Conservation (phyloP, 2,888 invertebrate genomes). For the Spodoptera exigua region DNA sequence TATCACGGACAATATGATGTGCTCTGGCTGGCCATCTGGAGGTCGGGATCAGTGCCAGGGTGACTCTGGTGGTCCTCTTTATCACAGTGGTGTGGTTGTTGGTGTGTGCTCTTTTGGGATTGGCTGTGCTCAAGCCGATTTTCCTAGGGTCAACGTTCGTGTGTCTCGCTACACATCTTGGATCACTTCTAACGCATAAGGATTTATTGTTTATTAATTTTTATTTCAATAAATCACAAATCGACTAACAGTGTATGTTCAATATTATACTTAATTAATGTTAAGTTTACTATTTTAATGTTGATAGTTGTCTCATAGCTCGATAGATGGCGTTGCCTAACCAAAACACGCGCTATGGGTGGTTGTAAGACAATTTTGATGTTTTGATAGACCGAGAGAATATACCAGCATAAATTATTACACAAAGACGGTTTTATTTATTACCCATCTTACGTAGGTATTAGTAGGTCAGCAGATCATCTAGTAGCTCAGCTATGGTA, state of each 20-base stretch:
- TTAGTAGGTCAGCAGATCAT: too few species aligned
- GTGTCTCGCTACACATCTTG: conserved; percentile 65
- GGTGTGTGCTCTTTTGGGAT: too few species aligned
- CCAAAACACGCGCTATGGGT: too few species aligned
- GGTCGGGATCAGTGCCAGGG: conserved; percentile 68
- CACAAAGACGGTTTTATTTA: too few species aligned
- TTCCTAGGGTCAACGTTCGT: conserved; percentile 70
- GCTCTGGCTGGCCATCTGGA: conserved; percentile 68
- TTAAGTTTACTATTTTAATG: too few species aligned
- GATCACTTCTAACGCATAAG: conserved; percentile 66
- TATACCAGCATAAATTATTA: too few species aligned
- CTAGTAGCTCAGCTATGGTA: too few species aligned
- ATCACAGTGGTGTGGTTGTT: conserved; percentile 67
- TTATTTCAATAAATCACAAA: not conserved
- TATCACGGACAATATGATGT: conserved; percentile 70
- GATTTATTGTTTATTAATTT: not conserved
- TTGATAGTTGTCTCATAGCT: too few species aligned
- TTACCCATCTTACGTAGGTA: too few species aligned
- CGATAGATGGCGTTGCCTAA: too few species aligned
- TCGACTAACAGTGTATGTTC: not conserved
- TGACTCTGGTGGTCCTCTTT: conserved; percentile 71
- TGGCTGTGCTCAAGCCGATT: conserved; percentile 60
- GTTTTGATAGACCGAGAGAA: too few species aligned
- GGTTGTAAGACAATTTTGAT: too few species aligned
- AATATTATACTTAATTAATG: not conserved